A percentile compares a stretch with the other conserved stretches of the same genome.
phyloP scores from a whole-genome alignment of 2,888 invertebrate genomes.

The Drosophila mulleri region DNA sequence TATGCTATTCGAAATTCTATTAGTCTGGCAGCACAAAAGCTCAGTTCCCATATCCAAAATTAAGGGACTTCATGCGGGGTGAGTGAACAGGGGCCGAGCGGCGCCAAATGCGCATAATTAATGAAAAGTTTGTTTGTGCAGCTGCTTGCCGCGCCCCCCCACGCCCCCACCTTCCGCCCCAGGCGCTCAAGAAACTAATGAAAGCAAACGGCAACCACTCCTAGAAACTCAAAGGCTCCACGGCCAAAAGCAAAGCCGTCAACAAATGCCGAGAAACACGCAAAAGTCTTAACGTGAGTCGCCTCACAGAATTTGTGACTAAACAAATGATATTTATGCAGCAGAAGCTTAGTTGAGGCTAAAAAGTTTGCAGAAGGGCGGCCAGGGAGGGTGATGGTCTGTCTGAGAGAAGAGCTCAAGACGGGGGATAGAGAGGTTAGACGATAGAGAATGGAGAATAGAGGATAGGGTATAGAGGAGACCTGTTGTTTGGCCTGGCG shows the following conservation, averaged over 20 bases:
- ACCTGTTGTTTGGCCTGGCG: conserved; percentile 15
- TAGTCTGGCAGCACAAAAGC: conserved; percentile 20
- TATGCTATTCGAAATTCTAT: conserved; percentile 61
- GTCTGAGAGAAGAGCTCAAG: conserved; percentile 1
- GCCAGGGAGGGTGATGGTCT: neutral
- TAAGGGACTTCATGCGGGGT: conserved; percentile 34
- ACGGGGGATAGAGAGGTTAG: neutral
- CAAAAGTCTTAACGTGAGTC: conserved; percentile 59
- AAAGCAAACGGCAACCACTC: conserved; percentile 18
- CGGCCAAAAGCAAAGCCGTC: conserved; percentile 19
- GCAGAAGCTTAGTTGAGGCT: conserved; percentile 69
- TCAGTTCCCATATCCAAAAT: conserved; percentile 3
- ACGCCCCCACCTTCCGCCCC: neutral
- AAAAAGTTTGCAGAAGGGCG: conserved; percentile 43
- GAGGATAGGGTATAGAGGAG: neutral
- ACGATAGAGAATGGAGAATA: too few species aligned
- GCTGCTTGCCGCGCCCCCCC: conserved; percentile 45
- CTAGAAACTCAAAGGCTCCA: conserved; percentile 8
- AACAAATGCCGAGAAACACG: conserved; percentile 48
- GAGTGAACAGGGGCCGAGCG: neutral
- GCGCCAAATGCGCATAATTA: conserved; percentile 69
- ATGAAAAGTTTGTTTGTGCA: conserved; percentile 68
- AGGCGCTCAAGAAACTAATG: neutral
- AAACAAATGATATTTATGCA: conserved; percentile 76
- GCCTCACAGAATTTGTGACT: conserved; percentile 41